Evolutionary conservation across 2,888 invertebrate genomes (phyloP).

Genomic region (Drosophila monieri): DNA sequence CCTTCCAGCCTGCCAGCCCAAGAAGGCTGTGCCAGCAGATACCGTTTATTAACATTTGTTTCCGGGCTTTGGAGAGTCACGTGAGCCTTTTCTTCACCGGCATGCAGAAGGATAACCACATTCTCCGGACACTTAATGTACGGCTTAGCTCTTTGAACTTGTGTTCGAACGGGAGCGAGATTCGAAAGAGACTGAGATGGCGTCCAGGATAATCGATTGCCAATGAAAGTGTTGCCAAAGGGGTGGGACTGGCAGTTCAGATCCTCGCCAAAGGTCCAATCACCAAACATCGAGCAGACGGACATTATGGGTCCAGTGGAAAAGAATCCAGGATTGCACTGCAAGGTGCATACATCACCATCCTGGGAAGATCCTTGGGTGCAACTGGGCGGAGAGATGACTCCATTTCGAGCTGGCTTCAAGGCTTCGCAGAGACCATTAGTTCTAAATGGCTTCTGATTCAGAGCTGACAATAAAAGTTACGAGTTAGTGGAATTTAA

Average conservation of each 20-base stretch:
- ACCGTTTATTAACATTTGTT: conserved; percentile 88
- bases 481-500: too few species aligned
- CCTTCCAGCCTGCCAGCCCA: conserved; percentile 87
- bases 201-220: background rate
- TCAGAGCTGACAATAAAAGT: background rate
- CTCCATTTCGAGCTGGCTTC: conserved; percentile 84
- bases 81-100: conserved; percentile 75
- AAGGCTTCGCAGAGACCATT: conserved; percentile 85
- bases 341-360: conserved; percentile 85
- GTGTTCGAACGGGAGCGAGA: conserved; percentile 4
- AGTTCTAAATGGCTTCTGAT: background rate
- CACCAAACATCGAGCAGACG: conserved; percentile 79
- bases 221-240: conserved; percentile 15
- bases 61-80: conserved; percentile 85
- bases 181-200: conserved; percentile 1
- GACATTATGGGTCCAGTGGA: conserved; percentile 77
- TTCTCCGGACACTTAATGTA: conserved; percentile 88
- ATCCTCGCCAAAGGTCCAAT: conserved; percentile 81
- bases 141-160: conserved; percentile 81
- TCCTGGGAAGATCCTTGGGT: conserved; percentile 83
- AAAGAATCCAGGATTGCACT: conserved; percentile 85
- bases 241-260: conserved; percentile 74
- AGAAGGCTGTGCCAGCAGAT: conserved; percentile 86
- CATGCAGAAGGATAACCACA: conserved; percentile 86
- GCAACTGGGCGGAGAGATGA: conserved; percentile 85